Evolutionary conservation across 2,113 vertebrate species (phyloP).

Genomic region (Nestor notabilis): DNA sequence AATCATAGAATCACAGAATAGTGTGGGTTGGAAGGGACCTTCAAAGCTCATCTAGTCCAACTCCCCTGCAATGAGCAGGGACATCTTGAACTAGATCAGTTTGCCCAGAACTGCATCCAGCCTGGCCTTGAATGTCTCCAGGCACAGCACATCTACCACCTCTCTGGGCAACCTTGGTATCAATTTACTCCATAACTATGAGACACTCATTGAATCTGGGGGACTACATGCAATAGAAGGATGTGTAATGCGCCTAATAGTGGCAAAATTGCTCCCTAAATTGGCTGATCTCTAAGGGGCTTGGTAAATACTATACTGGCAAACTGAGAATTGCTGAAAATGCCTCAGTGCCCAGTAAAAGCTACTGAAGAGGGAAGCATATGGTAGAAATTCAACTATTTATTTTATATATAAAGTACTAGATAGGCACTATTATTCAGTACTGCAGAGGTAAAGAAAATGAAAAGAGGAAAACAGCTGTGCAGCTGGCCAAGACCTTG

Average conservation of each 20-base stretch:
- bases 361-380: not conserved
- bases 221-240: not conserved
- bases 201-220: not conserved
- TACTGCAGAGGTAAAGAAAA: not conserved
- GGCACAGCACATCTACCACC: not conserved
- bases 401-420: not conserved
- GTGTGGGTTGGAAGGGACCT: not conserved
- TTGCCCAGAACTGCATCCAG: not conserved
- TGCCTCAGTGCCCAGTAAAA: not conserved
- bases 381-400: not conserved
- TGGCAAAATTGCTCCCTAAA: not conserved
- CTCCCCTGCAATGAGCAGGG: not conserved
- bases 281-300: not conserved
- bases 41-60: not conserved
- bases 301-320: not conserved
- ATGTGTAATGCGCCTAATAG: not conserved
- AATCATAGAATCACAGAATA: not conserved
- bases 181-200: not conserved
- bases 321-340: not conserved
- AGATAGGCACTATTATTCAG: not conserved
- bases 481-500: constrained; percentile 42
- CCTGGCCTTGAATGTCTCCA: not conserved
- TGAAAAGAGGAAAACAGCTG: constrained; percentile 8
- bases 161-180: not conserved
- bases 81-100: not conserved